These are phyloP conservation scores for Galerucella nymphaeae DNA, from an alignment of 2,888 invertebrate genomes.

Conservation along the genomic window DNA sequence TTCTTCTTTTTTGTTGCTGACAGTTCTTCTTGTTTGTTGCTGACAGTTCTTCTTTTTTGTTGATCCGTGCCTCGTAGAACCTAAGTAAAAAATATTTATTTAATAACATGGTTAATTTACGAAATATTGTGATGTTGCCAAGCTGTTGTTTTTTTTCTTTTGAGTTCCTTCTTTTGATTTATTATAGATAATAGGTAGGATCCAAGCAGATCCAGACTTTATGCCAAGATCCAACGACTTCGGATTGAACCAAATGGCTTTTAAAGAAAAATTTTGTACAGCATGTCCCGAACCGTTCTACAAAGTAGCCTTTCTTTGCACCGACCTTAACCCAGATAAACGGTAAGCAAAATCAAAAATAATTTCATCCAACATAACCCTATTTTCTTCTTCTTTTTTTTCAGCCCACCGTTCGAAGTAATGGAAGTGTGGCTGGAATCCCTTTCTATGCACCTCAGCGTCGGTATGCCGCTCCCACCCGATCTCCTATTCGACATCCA, in stretches of 20 bases:
- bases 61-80: too few relatives aligned
- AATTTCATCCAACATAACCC: background rate
- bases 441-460: conserved; percentile 77
- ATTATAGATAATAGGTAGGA: conserved; percentile 88
- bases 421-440: conserved; percentile 90
- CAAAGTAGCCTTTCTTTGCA: conserved; percentile 89
- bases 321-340: conserved; percentile 89
- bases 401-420: conserved; percentile 88
- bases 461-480: conserved; percentile 72
- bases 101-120: too few relatives aligned
- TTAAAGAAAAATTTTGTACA: conserved; percentile 86
- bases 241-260: conserved; percentile 87
- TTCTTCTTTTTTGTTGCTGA: too few relatives aligned
- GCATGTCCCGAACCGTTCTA: conserved; percentile 89
- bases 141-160: too few relatives aligned
- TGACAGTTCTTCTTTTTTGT: too few relatives aligned
- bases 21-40: too few relatives aligned
- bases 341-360: conserved; percentile 68
- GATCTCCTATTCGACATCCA: conserved; percentile 81
- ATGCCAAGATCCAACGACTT: conserved; percentile 92
- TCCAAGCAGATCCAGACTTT: conserved; percentile 94
- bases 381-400: conserved; percentile 17
- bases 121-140: too few relatives aligned
- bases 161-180: conserved; percentile 14
- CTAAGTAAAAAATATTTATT: too few relatives aligned